A percentile compares a stretch with the other conserved stretches of the same genome.
These are phyloP conservation scores for Drosophila takahashii DNA, from an alignment of 1,140 invertebrate species.

Conservation along the genomic window DNA sequence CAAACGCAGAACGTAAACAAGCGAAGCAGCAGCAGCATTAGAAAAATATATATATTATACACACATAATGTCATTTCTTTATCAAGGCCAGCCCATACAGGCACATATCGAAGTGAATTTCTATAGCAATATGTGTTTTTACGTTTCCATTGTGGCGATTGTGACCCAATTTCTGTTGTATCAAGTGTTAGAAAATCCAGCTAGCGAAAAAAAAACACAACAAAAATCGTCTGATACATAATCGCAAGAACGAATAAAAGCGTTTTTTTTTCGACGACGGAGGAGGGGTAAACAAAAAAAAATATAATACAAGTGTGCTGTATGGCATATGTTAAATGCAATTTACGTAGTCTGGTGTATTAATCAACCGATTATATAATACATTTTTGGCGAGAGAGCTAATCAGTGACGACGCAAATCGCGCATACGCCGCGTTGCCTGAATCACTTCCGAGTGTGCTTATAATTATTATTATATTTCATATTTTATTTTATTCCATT, in stretches of 20 bases:
- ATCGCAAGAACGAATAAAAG: slow-evolving; percentile 26
- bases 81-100: slow-evolving; percentile 48
- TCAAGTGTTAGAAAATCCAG: slow-evolving; percentile 64
- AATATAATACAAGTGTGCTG: not conserved
- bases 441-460: slow-evolving; percentile 34
- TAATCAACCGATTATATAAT: slow-evolving; percentile 53
- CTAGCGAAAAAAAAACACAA: slow-evolving; percentile 18
- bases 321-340: slow-evolving; percentile 32
- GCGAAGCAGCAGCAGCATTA: slow-evolving; percentile 2
- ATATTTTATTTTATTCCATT: not conserved
- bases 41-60: slow-evolving; percentile 8
- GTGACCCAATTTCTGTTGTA: slow-evolving; percentile 79
- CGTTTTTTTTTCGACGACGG: not conserved
- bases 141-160: slow-evolving; percentile 47
- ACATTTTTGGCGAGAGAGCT: not conserved
- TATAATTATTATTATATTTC: not conserved
- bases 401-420: slow-evolving; percentile 37
- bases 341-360: slow-evolving; percentile 45
- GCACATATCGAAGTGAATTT: slow-evolving; percentile 18
- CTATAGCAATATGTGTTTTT: slow-evolving; percentile 22
- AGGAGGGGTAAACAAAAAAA: slow-evolving; percentile 31
- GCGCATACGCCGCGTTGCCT: slow-evolving; percentile 30
- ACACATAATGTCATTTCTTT: slow-evolving; percentile 50
- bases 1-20: slow-evolving; percentile 71
- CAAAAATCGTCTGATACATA: slow-evolving; percentile 3